phyloP scores from a whole-genome alignment of 2,113 vertebrate genomes.

The Aix galericulata region DNA sequence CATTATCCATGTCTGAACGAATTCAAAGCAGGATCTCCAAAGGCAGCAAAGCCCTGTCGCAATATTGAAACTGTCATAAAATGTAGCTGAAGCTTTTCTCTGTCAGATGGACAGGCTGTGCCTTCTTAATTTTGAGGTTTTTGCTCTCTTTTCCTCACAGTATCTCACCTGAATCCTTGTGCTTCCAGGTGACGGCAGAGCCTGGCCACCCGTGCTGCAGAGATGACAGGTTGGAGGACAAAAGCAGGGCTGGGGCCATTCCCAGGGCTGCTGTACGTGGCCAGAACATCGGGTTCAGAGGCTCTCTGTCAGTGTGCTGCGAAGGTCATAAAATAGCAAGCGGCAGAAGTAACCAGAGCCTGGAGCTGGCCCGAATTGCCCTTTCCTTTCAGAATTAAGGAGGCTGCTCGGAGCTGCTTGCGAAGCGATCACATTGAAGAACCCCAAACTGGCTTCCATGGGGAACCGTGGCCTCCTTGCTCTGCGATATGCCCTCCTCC shows the following conservation, averaged over 20 bases:
- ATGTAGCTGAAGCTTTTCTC: neutral
- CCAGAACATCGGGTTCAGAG: neutral
- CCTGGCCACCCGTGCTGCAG: fast-evolving
- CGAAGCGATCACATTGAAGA: fast-evolving
- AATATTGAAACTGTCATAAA: neutral
- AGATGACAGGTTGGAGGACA: neutral
- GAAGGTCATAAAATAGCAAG: neutral
- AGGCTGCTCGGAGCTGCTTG: neutral
- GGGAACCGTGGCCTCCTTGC: neutral
- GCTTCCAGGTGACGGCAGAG: neutral
- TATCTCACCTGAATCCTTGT: neutral
- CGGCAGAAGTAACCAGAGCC: neutral
- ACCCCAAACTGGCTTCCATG: neutral
- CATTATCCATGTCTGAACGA: neutral
- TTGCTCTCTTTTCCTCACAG: neutral
- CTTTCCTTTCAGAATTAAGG: neutral
- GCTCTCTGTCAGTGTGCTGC: fast-evolving
- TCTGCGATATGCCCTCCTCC: neutral
- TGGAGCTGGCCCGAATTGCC: neutral
- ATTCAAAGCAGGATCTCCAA: neutral
- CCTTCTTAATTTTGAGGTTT: neutral
- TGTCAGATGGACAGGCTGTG: fast-evolving
- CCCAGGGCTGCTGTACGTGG: fast-evolving
- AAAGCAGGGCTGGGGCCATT: fast-evolving
- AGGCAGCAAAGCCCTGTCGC: neutral